Base-by-base conservation (phyloP, 2,888 invertebrate species). In the Adela reaumurella region DNA sequence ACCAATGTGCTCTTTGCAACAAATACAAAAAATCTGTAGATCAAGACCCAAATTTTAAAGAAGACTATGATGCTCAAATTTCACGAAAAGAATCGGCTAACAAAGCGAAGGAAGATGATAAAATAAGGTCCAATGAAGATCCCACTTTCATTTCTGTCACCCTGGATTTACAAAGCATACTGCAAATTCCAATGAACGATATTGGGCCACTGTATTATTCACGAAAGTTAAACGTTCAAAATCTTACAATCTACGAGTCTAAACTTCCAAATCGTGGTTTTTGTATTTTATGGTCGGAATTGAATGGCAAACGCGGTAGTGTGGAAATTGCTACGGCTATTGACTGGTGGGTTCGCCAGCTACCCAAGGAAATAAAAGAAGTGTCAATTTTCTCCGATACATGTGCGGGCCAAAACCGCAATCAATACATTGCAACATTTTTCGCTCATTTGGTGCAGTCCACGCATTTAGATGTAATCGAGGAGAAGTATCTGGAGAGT, bases 251-350 rank as follows among this genome's bases (percentile, higher is more conserved):
- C 11, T 50, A 47, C 45, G 35, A 49, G 46, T 43, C 49, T 28
- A 43, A 18, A 5, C 28, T 47, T 41, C 50, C 47, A 20, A 48
- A 46, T 43, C 19, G 56, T 17, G 55, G 55, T 10, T 53, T 48
- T 51, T 60, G 58, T 49, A 58, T 47, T 46, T 28, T 45, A 2
- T 50, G 48, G 48, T 48, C 48, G 16, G 29, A 48, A 48, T 14
- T 50, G 6, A 50, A 50, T 18, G 50, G 50, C 4, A 45, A 47
- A 24, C 29, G 28, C 19, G 50, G 47, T 14, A 50, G 50, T 43
- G 44, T 24, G 6, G 47, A 47, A 44, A 50, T 50, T 19, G 47
- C 47, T 5, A 45, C 42, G 18, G 46, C 46, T 19, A 41, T 50
- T n/a, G 47, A 20, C 19, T 19, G 47, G n/a, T 50, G 46, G 16